These are phyloP conservation scores for Lucilia sericata DNA, from an alignment of 1,140 invertebrate species.

Conservation along the genomic window DNA sequence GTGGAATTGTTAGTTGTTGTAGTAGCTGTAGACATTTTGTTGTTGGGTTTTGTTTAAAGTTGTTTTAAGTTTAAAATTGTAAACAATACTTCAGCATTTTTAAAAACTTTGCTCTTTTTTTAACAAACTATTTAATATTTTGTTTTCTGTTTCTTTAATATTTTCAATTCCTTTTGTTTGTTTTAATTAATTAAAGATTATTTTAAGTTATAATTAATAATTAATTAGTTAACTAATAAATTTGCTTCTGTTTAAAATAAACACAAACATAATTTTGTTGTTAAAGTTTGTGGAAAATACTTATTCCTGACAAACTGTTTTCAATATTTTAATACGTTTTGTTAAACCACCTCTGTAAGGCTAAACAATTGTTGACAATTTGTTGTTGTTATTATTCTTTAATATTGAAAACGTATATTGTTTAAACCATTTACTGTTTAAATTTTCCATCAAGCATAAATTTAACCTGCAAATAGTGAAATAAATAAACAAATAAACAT, in stretches of 20 bases:
- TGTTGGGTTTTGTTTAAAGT: not conserved
- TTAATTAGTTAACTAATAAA: not conserved
- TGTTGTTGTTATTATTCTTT: not conserved
- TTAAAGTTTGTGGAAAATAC: too few relatives aligned
- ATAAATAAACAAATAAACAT: not conserved
- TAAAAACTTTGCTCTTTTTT: not conserved
- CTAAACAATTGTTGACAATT: too few relatives aligned
- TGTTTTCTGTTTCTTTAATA: not conserved
- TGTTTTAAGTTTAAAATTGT: not conserved
- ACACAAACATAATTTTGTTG: too few relatives aligned
- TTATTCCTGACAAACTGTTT: not conserved
- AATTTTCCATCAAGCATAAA: constrained; percentile 5
- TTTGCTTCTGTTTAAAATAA: too few relatives aligned
- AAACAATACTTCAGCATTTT: not conserved
- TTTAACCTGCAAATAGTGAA: not conserved
- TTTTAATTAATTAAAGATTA: not conserved
- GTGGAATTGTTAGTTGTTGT: constrained; percentile 41
- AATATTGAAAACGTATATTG: constrained; percentile 3
- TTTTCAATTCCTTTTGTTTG: not conserved
- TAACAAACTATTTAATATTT: not conserved
- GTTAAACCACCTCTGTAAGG: not conserved
- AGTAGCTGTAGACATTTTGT: constrained; percentile 15
- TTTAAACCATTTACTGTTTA: not conserved
- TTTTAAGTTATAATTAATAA: not conserved
- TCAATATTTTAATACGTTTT: not conserved